Evolutionary conservation across 2,113 vertebrate genomes (phyloP).

Genomic region (Lophura nycthemera): DNA sequence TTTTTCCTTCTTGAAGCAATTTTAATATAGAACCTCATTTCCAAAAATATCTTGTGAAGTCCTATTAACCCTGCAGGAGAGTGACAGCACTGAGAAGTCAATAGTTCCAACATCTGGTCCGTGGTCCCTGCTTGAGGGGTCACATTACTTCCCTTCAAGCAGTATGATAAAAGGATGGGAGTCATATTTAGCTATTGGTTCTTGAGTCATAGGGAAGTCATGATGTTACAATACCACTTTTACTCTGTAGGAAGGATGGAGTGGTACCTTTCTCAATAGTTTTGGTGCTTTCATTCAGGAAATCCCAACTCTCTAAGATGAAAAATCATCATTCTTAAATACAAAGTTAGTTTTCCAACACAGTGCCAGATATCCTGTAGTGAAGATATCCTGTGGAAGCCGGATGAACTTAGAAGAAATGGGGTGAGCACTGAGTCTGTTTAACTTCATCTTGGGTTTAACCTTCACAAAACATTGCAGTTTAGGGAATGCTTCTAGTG

Average conservation of each 20-base stretch:
- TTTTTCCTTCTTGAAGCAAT: background rate
- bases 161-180: background rate
- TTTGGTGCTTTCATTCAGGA: conserved; percentile 28
- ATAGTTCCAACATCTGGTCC: background rate
- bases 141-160: background rate
- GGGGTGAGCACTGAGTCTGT: background rate
- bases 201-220: background rate
- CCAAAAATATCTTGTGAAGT: background rate
- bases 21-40: background rate
- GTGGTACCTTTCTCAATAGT: background rate
- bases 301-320: background rate
- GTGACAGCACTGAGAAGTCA: background rate
- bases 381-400: conserved; percentile 50
- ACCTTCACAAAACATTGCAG: background rate
- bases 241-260: background rate
- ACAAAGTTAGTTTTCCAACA: background rate
- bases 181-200: background rate
- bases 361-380: conserved; percentile 23
- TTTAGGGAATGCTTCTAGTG: background rate
- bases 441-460: conserved; percentile 2
- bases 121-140: background rate
- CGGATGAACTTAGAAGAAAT: conserved; percentile 4
- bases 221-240: background rate
- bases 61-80: background rate
- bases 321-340: background rate